Evolutionary conservation across 2,888 invertebrate species (phyloP), one percentile per base, ranked within the genome.

Genomic region (Agrochola macilenta): DNA sequence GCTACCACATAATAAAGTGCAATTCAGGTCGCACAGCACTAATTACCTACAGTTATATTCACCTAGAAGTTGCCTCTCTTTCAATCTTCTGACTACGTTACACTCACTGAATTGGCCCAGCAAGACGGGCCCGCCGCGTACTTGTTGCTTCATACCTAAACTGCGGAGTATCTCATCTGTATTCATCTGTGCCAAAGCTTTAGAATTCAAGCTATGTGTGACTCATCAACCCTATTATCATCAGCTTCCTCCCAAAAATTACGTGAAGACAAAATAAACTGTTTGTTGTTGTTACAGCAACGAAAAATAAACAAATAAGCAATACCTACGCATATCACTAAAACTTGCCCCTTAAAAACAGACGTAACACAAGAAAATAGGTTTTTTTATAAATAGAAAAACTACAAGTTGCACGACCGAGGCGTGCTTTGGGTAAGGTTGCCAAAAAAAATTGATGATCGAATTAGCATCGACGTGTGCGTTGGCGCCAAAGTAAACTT

Each of bases 401-500:
- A 69, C 72, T 74, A 82, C 72, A 79, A 84, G 79, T 83, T 77
- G 76, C 72, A 68, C 63, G 77, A 74, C 61, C 30, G 58, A 76
- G 79, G 74, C 78, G 70, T 76, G 72, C 75, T 77, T 77, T 82
- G 76, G 52, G 66, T 81, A 84, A 78, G 84, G 85, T 75, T 90
- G 89, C 90, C 90, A 90, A 90, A 89, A 88, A 88, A 90, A 85
- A 82, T 71, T 77, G 83, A 74, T 87, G 85, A 89, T 87, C 85
- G 85, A 88, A 89, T 89, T 86, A 88, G 89, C 84, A 82, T 87
- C 83, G 89, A 87, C 85, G 85, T 84, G 77, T 85, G 84, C 79
- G 88, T 91, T 91, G 90, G 91, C 92, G 91, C 91, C 90, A 91
- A 92, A 92, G 92, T 91, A 90, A 91, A 90, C 88, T 87, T 72